phyloP scores from a whole-genome alignment of 2,888 invertebrate genomes.

The Antheraea yamamai region DNA sequence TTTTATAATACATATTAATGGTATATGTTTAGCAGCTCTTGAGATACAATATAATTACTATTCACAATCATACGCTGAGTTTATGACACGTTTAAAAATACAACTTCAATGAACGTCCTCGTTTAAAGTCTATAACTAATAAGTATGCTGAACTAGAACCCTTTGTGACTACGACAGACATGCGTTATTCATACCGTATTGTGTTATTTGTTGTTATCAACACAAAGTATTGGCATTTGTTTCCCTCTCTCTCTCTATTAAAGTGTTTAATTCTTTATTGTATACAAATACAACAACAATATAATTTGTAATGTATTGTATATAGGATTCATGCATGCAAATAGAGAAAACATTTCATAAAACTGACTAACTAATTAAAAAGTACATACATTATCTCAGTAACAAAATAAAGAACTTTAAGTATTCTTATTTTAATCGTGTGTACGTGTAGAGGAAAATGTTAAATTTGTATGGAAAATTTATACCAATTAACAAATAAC shows the following conservation, averaged over 20 bases:
- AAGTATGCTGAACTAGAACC: neutral
- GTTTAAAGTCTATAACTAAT: neutral
- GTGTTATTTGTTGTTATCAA: constrained; percentile 4
- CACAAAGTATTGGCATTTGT: neutral
- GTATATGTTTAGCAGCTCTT: neutral
- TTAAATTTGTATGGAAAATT: constrained; percentile 28
- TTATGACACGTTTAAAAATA: neutral
- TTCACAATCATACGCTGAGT: neutral
- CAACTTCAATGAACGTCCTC: neutral
- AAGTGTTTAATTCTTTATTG: neutral
- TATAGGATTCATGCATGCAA: neutral
- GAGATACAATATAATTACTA: neutral
- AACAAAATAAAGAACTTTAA: too few species aligned
- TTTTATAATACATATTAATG: neutral
- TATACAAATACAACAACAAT: neutral
- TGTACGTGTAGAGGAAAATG: constrained; percentile 8
- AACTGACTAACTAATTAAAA: too few species aligned
- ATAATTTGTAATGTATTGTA: neutral
- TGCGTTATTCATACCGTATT: neutral
- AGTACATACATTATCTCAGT: too few species aligned
- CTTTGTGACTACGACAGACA: constrained; percentile 1
- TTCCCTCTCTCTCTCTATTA: neutral
- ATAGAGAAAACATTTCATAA: neutral
- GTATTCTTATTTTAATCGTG: neutral
- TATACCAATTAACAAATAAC: constrained; percentile 36